Percentiles rank a stretch among this genome's conserved stretches.
These are phyloP conservation scores for Petaurus breviceps DNA, from an alignment of 2,113 vertebrate genomes.

Conservation along the genomic window DNA sequence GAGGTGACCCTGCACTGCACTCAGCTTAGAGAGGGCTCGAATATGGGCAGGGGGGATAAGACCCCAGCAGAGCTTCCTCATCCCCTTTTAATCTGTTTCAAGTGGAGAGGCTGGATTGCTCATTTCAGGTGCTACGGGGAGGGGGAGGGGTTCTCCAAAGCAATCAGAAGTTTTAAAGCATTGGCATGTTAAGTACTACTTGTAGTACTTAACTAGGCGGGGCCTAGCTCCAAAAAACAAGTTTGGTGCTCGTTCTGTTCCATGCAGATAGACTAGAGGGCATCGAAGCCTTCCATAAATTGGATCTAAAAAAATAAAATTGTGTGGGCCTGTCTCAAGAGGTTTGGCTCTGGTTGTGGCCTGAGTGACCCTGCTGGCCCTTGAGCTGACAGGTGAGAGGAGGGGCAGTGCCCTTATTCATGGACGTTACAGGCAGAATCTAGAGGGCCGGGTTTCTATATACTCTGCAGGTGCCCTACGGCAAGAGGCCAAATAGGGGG, in stretches of 20 bases:
- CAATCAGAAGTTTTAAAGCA: background rate
- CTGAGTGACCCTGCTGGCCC: too few species aligned
- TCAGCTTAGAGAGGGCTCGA: background rate
- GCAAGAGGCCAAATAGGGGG: background rate
- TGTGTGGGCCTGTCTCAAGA: background rate
- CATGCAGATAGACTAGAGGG: background rate
- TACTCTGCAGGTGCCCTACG: background rate
- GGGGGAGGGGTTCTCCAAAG: background rate
- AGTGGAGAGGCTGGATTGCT: background rate
- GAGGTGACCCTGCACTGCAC: background rate
- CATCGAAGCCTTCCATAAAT: too few species aligned
- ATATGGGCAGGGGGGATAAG: background rate
- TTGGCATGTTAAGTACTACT: background rate
- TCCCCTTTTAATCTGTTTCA: background rate
- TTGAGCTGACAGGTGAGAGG: too few species aligned
- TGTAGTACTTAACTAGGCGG: too few species aligned
- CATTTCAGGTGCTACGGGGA: background rate
- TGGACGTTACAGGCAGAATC: too few species aligned
- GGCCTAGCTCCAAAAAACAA: background rate
- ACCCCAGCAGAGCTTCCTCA: background rate
- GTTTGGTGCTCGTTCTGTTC: background rate
- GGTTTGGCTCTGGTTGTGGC: background rate
- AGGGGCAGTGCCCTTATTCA: fast-evolving
- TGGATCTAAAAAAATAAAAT: background rate
- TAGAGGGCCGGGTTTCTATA: too few species aligned